These are phyloP conservation scores for Diabrotica undecimpunctata DNA, from an alignment of 1,140 invertebrate species.

Conservation along the genomic window DNA sequence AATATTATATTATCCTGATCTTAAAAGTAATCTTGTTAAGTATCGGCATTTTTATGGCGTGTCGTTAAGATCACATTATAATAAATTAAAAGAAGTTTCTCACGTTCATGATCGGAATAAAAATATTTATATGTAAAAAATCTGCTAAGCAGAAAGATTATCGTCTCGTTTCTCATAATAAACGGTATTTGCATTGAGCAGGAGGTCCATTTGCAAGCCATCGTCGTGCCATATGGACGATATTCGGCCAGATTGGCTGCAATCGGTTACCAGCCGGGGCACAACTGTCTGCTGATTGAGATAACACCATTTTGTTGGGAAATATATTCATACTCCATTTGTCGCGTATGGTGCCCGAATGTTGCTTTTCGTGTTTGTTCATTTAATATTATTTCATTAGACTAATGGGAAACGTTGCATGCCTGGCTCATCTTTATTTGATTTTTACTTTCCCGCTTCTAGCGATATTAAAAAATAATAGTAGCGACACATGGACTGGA, in stretches of 20 bases:
- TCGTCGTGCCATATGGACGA: slow-evolving; percentile 20
- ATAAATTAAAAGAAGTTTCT: slow-evolving; percentile 5
- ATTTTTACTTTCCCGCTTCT: not conserved
- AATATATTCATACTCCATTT: slow-evolving; percentile 23
- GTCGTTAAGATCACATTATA: not conserved
- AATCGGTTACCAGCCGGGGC: slow-evolving; percentile 14
- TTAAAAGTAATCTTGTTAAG: too few species aligned
- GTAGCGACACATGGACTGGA: slow-evolving; percentile 7
- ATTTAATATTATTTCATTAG: slow-evolving; percentile 22
- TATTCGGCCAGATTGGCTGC: slow-evolving; percentile 21
- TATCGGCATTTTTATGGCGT: too few species aligned
- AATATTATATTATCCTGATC: too few species aligned
- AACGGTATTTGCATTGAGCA: slow-evolving; percentile 15
- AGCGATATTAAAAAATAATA: not conserved
- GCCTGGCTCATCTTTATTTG: slow-evolving; percentile 20
- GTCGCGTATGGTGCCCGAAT: slow-evolving; percentile 22
- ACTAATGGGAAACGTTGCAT: slow-evolving; percentile 18
- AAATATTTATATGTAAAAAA: not conserved
- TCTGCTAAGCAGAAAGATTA: slow-evolving; percentile 5
- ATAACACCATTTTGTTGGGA: slow-evolving; percentile 11
- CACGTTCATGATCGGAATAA: not conserved
- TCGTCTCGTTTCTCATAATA: slow-evolving; percentile 14
- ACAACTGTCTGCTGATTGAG: slow-evolving; percentile 21
- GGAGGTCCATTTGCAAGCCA: slow-evolving; percentile 18
- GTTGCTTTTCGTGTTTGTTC: slow-evolving; percentile 23